Evolutionary conservation across 2,888 invertebrate species (phyloP), one percentile per base, ranked within the genome.

Genomic region (Coleophora flavipennella): DNA sequence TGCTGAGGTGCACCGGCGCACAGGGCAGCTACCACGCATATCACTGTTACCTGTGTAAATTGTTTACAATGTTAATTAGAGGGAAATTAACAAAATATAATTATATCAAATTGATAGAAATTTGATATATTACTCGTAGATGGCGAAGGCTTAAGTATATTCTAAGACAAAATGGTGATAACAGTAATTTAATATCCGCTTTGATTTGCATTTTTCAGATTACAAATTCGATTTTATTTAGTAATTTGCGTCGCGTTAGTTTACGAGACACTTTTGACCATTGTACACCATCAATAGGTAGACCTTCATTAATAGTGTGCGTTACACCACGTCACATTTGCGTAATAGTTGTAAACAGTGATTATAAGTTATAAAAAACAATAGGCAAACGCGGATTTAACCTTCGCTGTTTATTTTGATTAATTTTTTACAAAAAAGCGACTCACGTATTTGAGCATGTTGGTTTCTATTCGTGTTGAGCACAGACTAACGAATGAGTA

Each of bases 381-480:
- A 4, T 20, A 20, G 20, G 20, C 48, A 45, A 48, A 51, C 43
- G 49, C 44, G 41, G 45, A 43, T 44, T 33, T 31, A 42, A 48
- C 49, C 45, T 51, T 48, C 34, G 40, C 35, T 45, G 46, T 40
- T 49, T 55, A 45, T 50, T 52, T 50, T 49, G 50, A 50, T 47
- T 46, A 41, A 28, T 45, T 9, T 33, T 44, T 42, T 40, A 27
- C 26, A 53, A 50, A 50, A 52, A 38, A 46, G 39, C 43, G 38
- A 83, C 83, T 84, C 71, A 84, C 84, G 80, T 81, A 81, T 84
- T 79, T 84, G 52, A 81, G 64, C 84, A 84, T 84, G 71, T 53
- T 79, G 78, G 62, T 79, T 60, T 64, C 74, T 76, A 63, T 71
- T 74, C 79, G 68, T 71, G 64, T 67, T 67, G 80, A 76, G 76